A percentile compares a stretch with the other conserved stretches of the same genome.
phyloP scores from a whole-genome alignment of 1,140 invertebrate species.

The Aphelinus atriplicis region DNA sequence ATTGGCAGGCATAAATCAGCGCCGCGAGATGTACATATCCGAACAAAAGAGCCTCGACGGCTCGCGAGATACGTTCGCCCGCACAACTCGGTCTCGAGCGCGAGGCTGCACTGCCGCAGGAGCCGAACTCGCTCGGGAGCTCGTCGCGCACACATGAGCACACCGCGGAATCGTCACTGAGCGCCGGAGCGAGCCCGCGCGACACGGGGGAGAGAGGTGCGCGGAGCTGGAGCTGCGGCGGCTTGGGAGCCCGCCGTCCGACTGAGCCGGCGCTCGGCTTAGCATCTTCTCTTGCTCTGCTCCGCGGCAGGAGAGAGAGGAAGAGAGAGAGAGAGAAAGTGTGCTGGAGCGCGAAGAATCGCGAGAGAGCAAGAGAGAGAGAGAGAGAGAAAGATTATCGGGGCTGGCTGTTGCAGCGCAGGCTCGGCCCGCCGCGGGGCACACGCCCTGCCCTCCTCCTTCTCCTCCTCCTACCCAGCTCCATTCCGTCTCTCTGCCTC shows the following conservation, averaged over 20 bases:
- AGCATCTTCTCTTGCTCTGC: background rate
- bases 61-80: no score
- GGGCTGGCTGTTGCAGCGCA: no score
- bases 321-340: background rate
- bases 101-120: no score
- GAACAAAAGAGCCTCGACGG: no score
- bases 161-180: no score
- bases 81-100: no score
- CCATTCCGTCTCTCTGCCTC: background rate
- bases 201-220: background rate
- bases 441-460: background rate
- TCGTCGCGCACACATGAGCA: no score
- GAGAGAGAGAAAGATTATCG: constrained; percentile 7
- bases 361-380: constrained; percentile 18
- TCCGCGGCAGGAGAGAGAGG: background rate
- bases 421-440: background rate
- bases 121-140: no score
- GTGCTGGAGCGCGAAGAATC: no score
- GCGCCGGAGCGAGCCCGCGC: background rate
- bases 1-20: no score
- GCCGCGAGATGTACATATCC: no score
- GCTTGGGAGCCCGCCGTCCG: background rate
- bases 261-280: background rate
- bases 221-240: background rate
- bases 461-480: background rate